Evolutionary conservation across 2,113 vertebrate genomes (phyloP).

Genomic region (Semnopithecus entellus): DNA sequence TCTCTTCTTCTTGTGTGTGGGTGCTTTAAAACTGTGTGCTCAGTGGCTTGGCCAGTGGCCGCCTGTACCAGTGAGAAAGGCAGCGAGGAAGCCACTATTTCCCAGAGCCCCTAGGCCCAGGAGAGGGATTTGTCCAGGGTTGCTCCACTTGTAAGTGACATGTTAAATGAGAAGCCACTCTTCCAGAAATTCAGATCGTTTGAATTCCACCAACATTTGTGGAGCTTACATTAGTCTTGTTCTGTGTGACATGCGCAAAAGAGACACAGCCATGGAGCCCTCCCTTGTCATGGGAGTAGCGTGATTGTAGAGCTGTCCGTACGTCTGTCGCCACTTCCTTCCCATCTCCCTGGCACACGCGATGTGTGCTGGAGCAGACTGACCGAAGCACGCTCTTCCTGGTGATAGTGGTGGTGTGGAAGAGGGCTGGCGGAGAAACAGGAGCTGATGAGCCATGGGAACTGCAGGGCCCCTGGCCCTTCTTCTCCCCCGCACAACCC

Average conservation of each 20-base stretch:
- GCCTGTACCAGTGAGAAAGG: neutral
- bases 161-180: neutral
- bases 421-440: fast-evolving
- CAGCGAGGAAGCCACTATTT: neutral
- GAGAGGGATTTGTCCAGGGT: neutral
- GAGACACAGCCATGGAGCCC: neutral
- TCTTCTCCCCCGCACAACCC: too few relatives aligned
- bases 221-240: neutral
- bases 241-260: neutral
- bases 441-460: fast-evolving
- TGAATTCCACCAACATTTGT: neutral
- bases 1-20: too few relatives aligned
- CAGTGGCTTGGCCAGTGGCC: neutral
- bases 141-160: neutral
- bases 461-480: neutral
- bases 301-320: fast-evolving
- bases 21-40: fast-evolving
- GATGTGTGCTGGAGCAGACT: fast-evolving
- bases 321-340: too few relatives aligned
- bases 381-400: neutral
- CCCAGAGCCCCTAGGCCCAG: fast-evolving
- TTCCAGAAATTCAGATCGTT: neutral
- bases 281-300: fast-evolving
- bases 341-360: fast-evolving
- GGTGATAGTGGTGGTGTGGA: neutral